Evolutionary conservation across 2,797 vertebrate species (phyloP), one percentile per base, ranked within the genome.

Genomic region (Smutsia temminckii): DNA sequence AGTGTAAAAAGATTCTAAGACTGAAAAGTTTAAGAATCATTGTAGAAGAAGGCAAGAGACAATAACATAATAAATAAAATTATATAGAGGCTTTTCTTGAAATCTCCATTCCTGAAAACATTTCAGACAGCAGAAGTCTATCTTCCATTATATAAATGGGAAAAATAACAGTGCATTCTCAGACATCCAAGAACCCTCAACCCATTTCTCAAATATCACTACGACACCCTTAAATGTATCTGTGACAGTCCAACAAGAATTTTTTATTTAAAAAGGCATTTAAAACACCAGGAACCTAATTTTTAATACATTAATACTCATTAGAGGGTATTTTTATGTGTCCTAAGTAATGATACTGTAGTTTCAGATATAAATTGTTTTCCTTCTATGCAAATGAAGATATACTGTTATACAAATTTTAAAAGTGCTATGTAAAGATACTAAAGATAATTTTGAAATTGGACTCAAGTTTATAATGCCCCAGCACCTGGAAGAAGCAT

Each of bases 391-490:
- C 63, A 59, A 59, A 69, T 66, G 42, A 93, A 95, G 51, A 72
- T 78, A 37, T 34, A 27, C 77, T 74, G 14, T 91, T 53, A 72
- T 12, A 40, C 29, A 95, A 57, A 61, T 46, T 64, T 51, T n/a
- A 75, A 42, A 89, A 55, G n/a, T 80, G 23, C 51, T 59, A 61
- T 29, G 2, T 46, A 59, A 91, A 83, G 42, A 55, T 87, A 84
- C 42, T 57, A 61, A 95, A 85, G 87, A 59, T 90, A 57, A 90
- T 87, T 92, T 83, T 90, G 80, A 87, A 84, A 79, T 57, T 90
- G 51, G 46, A 64, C 32, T 34, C 74, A 64, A 29, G 21, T 69
- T 80, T 46, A 29, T 63, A 75, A 49, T 75, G 34, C 37, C 32
- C 55, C 53, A 51, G 29, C 23, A 77, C 51, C 80, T 78, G 59